phyloP scores from a whole-genome alignment of 2,113 vertebrate genomes.

The Sturnira hondurensis region DNA sequence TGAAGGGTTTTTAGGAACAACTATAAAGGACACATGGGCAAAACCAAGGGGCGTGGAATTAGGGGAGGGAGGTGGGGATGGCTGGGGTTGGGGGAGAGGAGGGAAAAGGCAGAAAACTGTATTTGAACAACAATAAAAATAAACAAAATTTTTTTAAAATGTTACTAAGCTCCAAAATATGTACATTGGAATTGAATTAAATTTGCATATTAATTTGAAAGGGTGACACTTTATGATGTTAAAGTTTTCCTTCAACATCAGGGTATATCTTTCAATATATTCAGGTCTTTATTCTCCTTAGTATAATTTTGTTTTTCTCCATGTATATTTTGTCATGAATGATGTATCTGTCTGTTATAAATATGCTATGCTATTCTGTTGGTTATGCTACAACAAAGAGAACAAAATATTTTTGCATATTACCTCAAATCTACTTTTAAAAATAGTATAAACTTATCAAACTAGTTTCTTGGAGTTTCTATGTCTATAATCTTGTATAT shows the following conservation, averaged over 20 bases:
- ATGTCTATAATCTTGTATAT: not conserved
- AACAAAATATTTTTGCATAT: not conserved
- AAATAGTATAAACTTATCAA: not conserved
- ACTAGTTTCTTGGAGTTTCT: not conserved
- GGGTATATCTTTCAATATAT: not conserved
- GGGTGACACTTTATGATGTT: not conserved
- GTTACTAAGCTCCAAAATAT: not conserved
- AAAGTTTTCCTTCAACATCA: not conserved
- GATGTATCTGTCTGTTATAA: not conserved
- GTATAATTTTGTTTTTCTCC: not conserved
- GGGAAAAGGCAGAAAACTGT: too few species aligned
- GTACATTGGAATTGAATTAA: not conserved
- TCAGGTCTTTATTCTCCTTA: not conserved
- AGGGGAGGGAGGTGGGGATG: too few species aligned
- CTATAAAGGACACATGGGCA: too few species aligned
- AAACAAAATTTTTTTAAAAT: not conserved
- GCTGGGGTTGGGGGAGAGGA: too few species aligned
- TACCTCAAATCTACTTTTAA: not conserved
- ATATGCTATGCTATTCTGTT: not conserved
- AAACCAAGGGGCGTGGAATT: too few species aligned
- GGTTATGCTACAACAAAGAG: not conserved
- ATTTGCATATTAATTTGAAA: constrained; percentile 33
- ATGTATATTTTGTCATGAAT: constrained; percentile 9
- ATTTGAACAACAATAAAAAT: too few species aligned
- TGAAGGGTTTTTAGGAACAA: too few species aligned